These are phyloP conservation scores for Aplysia californica DNA, from an alignment of 1,140 invertebrate genomes.

Conservation along the genomic window DNA sequence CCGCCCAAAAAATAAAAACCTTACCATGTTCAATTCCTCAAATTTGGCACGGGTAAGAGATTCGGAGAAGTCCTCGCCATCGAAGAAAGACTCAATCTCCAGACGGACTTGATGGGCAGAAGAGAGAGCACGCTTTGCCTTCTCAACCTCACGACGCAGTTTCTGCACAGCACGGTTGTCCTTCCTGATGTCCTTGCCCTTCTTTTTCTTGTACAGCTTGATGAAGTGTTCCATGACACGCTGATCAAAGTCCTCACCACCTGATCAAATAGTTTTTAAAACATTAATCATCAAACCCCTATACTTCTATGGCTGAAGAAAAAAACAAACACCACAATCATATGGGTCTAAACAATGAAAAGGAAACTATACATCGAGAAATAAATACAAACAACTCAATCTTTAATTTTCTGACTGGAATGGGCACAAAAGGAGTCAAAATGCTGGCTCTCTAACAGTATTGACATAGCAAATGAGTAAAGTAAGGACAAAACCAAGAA, in stretches of 20 bases:
- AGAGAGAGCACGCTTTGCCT: conserved; percentile 96
- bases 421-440: no score
- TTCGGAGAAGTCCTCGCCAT: conserved; percentile 99
- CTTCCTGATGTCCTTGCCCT: conserved; percentile 96
- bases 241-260: conserved; percentile 99
- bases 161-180: conserved; percentile 96
- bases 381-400: no score
- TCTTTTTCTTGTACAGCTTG: conserved; percentile 99
- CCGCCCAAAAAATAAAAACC: no score
- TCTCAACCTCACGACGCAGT: conserved; percentile 95
- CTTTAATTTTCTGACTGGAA: no score
- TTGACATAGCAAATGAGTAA: no score
- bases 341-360: no score
- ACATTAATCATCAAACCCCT: no score
- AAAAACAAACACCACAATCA: no score
- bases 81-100: conserved; percentile 99
- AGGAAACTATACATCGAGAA: no score
- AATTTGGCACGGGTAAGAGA: conserved; percentile 98
- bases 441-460: no score
- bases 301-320: no score
- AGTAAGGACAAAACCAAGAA: no score
- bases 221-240: conserved; percentile 99
- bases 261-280: conserved; percentile 57
- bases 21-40: conserved; percentile 96
- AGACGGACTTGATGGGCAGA: conserved; percentile 96